Evolutionary conservation across 1,140 invertebrate genomes (phyloP), one percentile per base, ranked within the genome.

Genomic region (Heliconius eleuchia): DNA sequence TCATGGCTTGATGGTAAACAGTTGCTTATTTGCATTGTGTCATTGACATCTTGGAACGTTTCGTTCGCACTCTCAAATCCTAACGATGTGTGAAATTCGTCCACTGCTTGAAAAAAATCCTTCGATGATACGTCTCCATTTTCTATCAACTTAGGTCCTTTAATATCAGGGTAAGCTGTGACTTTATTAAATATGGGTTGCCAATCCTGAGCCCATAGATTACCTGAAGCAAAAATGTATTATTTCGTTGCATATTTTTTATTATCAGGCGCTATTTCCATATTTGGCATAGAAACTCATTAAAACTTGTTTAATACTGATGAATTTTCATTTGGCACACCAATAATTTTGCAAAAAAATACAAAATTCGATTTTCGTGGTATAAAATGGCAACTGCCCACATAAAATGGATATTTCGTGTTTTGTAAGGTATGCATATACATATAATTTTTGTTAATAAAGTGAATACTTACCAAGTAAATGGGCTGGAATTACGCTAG

Each of bases 131-230:
- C 75, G 6, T 73, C 87, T 50, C 86, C 81, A 71, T 88, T 88
- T 13, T 52, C 76, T 6, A 72, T 66, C 23, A 90, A 30, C 27
- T 78, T 84, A 8, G 88, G 85, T 74, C 87, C 81, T 27, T 86
- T 82, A 52, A 87, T 95, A 7, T 96, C 94, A 0, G 96, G 96
- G 92, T 95, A 98, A 0, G 97, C 96, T 34, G 95, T 92, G 0
- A 96, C 95, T 27, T 97, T 95, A 18, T 97, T 95, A 70, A 95
- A 96, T 42, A 98, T 95, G 80, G 97, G 96, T 37, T 94, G 93
- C 98, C 98, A 98, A 3, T 95, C 95, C 91, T 98, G 97, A 1
- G 97, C 97, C 97, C 98, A 98, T 96, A 98, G 96, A 86, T 98
- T 98, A 37, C 97, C 97, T 97, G 84, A 42, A 95, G 71, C 34